Evolutionary conservation across 2,113 vertebrate genomes (phyloP), one percentile per base, ranked within the genome.

Genomic region (Lota lota): DNA sequence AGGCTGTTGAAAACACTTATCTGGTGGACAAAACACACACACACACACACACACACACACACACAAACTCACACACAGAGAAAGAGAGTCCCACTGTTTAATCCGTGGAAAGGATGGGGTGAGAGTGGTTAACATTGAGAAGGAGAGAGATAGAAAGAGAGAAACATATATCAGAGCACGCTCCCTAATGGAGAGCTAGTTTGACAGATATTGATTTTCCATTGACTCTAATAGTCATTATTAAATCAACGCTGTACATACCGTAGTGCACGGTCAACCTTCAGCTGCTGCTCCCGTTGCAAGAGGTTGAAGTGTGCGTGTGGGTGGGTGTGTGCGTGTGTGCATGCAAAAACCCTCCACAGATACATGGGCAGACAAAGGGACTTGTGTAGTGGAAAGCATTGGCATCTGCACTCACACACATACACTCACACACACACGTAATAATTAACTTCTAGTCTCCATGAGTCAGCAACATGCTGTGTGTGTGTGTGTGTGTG

Each of bases 171-270:
- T 89, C 76, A 84, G 71, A 69, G 76, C 62, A 12, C 21, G 61
- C 71, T 72, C 81, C 81, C 74, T 36, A 78, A 75, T 64, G 20
- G 22, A 62, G 22, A 62, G 14, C 57, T 83, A 36, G 70, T 76
- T 77, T 82, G 80, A 83, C 69, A 84, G 24, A 40, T 81, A 87
- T 87, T 62, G 84, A 88, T 87, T 88, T 85, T 65, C 40, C 72
- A 85, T 81, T 73, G 70, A 79, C 75, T 70, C 75, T 80, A 85
- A 83, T 85, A 78, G 78, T 70, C 64, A 74, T 74, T 77, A 76
- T 20, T 57, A 20, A 20, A 57, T 83, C 70, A 53, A 12, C 56
- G 60, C 56, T 69, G 77, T 75, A 77, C 69, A 77, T 83, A 72
- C 54, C 74, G 81, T 61, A 58, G 62, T 15, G 78, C 54, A 79